Conservation (phyloP, 1,140 invertebrate species). For the Eumeta japonica region DNA sequence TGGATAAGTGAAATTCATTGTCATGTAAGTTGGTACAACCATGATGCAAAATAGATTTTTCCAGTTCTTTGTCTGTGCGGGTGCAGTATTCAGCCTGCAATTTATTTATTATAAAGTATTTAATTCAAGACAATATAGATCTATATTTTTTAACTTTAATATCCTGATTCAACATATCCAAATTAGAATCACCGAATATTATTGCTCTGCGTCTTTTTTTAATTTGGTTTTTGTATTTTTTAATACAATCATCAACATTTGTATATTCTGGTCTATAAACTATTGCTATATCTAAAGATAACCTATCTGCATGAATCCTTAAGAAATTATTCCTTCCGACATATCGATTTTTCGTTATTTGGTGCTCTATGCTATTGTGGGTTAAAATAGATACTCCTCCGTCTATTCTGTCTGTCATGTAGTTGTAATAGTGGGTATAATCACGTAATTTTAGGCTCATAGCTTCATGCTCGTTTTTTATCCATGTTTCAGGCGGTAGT, state of each 20-base stretch:
- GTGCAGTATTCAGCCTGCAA: constrained; percentile 3
- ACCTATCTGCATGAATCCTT: constrained; percentile 3
- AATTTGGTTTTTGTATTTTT: constrained; percentile 3
- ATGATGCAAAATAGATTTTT: constrained; percentile 7
- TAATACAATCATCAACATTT: constrained; percentile 3
- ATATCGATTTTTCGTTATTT: background rate
- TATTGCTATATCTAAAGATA: constrained; percentile 2
- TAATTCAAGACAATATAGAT: constrained; percentile 1
- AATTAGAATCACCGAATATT: too few species aligned
- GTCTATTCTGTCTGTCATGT: constrained; percentile 1
- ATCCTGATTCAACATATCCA: background rate
- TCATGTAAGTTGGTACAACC: constrained; percentile 4
- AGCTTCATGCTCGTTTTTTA: constrained; percentile 7
- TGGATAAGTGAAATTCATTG: too few species aligned
- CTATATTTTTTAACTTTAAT: background rate
- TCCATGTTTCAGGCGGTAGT: constrained; percentile 6
- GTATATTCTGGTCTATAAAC: constrained; percentile 7
- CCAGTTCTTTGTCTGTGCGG: background rate
- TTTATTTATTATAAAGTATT: constrained; percentile 5
- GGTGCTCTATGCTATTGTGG: constrained; percentile 5
- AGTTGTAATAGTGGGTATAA: constrained; percentile 7
- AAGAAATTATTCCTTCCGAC: constrained; percentile 5
- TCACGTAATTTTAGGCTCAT: background rate
- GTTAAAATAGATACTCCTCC: constrained; percentile 7
- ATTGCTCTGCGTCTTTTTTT: too few species aligned